Evolutionary conservation across 2,797 vertebrate species (phyloP).

Genomic region (Tauraco hartlaubi): DNA sequence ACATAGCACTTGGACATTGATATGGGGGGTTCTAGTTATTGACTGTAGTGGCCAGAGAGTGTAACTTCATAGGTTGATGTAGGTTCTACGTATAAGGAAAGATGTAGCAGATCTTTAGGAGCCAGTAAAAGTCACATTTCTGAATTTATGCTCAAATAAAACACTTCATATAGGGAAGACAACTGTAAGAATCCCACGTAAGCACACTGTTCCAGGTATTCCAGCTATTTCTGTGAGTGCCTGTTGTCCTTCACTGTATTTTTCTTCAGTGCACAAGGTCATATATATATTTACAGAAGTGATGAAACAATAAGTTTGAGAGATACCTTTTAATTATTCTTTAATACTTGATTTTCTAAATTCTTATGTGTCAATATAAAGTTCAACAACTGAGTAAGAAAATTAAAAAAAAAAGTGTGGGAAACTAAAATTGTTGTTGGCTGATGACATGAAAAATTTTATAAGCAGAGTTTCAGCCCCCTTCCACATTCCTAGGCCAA

Average conservation of each 20-base stretch:
- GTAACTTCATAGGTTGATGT: neutral
- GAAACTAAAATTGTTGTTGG: neutral
- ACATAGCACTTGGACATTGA: neutral
- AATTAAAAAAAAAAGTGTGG: neutral
- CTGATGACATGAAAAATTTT: neutral
- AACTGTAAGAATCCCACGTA: neutral
- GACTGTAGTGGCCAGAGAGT: neutral
- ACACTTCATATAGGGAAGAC: slow-evolving; percentile 21
- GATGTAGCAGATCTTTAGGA: neutral
- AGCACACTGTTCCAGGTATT: neutral
- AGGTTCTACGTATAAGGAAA: neutral
- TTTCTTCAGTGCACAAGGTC: neutral
- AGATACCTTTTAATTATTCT: neutral
- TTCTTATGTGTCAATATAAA: neutral
- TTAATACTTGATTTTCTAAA: neutral
- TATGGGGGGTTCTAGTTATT: neutral
- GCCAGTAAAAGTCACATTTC: neutral
- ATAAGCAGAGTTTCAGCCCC: neutral
- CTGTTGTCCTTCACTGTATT: neutral
- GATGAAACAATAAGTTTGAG: neutral
- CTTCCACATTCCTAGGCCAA: neutral
- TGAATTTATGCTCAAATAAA: slow-evolving; percentile 44
- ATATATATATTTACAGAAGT: neutral
- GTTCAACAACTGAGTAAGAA: neutral
- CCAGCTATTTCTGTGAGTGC: neutral